phyloP scores from a whole-genome alignment of 2,888 invertebrate species.

The Amorpha juglandis region DNA sequence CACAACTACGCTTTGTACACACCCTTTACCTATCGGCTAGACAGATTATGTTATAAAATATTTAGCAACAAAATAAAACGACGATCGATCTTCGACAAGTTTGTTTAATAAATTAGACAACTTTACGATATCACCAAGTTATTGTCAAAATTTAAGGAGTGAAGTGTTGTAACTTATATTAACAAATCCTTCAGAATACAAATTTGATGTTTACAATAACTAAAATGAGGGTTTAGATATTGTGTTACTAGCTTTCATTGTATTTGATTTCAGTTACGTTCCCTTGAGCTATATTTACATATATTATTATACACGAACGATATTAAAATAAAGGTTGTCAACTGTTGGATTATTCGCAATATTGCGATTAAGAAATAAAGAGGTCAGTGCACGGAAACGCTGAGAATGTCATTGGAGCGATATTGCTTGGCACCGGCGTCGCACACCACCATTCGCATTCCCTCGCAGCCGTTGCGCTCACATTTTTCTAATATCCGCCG shows the following conservation, averaged over 20 bases:
- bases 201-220: no score
- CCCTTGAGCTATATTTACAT: no score
- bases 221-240: no score
- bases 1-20: constrained; percentile 27
- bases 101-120: no score
- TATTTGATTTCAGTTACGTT: no score
- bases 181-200: no score
- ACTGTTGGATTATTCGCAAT: constrained; percentile 23
- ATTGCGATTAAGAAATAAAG: constrained; percentile 29
- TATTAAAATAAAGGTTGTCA: constrained; percentile 2
- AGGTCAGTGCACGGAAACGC: constrained; percentile 30
- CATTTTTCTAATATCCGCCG: constrained; percentile 39
- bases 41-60: constrained; percentile 19
- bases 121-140: no score
- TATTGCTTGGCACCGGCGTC: constrained; percentile 30
- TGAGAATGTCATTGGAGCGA: constrained; percentile 33
- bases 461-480: constrained; percentile 24
- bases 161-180: no score
- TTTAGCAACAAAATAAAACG: background rate
- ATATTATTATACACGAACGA: background rate
- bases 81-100: no score
- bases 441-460: constrained; percentile 31
- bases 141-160: no score
- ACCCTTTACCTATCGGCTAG: constrained; percentile 27
- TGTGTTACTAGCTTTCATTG: no score